phyloP scores from a whole-genome alignment of 2,113 vertebrate genomes.

The Seriola rivoliana region DNA sequence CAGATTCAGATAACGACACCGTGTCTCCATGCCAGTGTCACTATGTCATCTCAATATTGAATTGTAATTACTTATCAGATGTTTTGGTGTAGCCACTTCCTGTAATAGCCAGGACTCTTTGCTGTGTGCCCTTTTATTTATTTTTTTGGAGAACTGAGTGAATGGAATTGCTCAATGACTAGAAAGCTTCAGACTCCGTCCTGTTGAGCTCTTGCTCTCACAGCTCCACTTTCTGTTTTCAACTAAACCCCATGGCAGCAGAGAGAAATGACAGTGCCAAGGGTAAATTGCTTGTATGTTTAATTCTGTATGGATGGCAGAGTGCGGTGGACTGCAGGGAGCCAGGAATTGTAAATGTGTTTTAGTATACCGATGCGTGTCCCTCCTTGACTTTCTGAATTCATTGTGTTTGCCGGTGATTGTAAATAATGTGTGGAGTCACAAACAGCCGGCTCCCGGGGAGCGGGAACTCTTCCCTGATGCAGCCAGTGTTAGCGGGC shows the following conservation, averaged over 20 bases:
- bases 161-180: conserved; percentile 36
- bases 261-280: conserved; percentile 27
- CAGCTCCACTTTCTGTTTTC: conserved; percentile 13
- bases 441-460: conserved; percentile 29
- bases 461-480: conserved; percentile 16
- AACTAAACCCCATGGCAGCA: conserved; percentile 5
- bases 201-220: conserved; percentile 1
- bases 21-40: not conserved
- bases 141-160: not conserved
- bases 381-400: conserved; percentile 36
- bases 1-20: not conserved
- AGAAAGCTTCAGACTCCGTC: conserved; percentile 18
- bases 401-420: conserved; percentile 43
- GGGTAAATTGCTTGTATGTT: conserved; percentile 34
- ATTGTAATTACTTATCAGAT: conserved; percentile 11
- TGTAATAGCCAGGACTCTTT: not conserved
- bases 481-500: conserved; percentile 15
- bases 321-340: conserved; percentile 17
- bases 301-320: conserved; percentile 35
- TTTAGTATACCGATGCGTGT: conserved; percentile 33
- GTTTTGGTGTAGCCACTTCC: not conserved
- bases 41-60: conserved; percentile 2
- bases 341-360: conserved; percentile 20
- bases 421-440: conserved; percentile 52
- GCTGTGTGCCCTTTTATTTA: not conserved